Percentiles rank a stretch among this genome's conserved stretches.
phyloP scores from a whole-genome alignment of 1,140 invertebrate genomes.

The Lethrus apterus region DNA sequence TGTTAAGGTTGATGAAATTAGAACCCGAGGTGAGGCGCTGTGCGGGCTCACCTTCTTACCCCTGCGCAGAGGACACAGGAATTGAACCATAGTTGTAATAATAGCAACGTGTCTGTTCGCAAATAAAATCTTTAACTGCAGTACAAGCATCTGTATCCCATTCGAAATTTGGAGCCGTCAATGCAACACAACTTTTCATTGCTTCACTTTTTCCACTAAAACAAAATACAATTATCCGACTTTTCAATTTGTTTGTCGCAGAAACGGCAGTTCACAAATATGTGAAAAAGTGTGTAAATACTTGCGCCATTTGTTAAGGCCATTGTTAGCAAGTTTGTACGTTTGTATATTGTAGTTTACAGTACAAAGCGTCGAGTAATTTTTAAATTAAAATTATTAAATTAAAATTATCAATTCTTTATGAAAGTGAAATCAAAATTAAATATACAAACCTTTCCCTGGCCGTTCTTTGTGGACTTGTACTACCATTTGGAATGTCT shows the following conservation, averaged over 20 bases:
- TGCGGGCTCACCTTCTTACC: constrained; percentile 63
- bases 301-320: too few species aligned
- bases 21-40: constrained; percentile 29
- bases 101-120: constrained; percentile 81
- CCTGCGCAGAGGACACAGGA: constrained; percentile 78
- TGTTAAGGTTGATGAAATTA: background rate
- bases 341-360: too few species aligned
- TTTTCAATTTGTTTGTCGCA: too few species aligned
- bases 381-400: constrained; percentile 1
- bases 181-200: constrained; percentile 64
- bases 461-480: constrained; percentile 65
- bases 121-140: constrained; percentile 79
- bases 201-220: constrained; percentile 52
- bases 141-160: constrained; percentile 77
- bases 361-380: too few species aligned
- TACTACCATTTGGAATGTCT: constrained; percentile 54
- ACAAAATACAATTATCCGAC: constrained; percentile 14
- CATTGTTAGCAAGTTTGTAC: too few species aligned
- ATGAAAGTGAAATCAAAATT: background rate
- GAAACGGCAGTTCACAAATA: too few species aligned
- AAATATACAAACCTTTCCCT: constrained; percentile 57
- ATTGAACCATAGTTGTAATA: constrained; percentile 87
- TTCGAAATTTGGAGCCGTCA: constrained; percentile 64
- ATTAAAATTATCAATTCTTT: background rate
- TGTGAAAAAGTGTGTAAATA: too few species aligned